Conservation (phyloP, 1,140 invertebrate genomes). For the Leptestheria dahalacensis region DNA sequence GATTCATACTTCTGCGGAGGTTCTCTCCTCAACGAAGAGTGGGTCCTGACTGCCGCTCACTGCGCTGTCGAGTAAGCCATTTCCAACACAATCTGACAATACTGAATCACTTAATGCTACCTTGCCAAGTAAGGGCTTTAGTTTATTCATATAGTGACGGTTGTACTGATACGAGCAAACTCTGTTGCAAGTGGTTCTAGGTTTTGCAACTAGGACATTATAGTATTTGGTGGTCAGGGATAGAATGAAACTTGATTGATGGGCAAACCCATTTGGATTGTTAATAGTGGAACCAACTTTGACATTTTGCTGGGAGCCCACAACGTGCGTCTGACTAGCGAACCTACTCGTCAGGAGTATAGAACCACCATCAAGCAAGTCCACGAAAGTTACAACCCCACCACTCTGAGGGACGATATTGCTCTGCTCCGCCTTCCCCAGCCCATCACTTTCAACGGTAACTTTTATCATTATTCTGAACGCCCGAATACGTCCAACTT, state of each 20-base stretch:
- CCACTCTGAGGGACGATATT: slow-evolving; percentile 35
- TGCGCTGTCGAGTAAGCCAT: slow-evolving; percentile 23
- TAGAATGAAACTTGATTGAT: background rate
- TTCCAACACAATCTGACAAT: too few relatives aligned
- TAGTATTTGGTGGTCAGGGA: too few relatives aligned
- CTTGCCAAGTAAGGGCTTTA: background rate
- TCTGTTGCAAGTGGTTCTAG: too few relatives aligned
- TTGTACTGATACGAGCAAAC: too few relatives aligned
- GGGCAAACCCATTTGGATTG: background rate
- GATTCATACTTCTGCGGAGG: slow-evolving; percentile 37
- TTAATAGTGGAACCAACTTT: background rate
- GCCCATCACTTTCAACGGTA: slow-evolving; percentile 1
- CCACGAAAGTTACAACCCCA: slow-evolving; percentile 32
- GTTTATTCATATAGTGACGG: background rate
- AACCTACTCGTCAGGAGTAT: slow-evolving; percentile 16
- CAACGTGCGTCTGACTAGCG: slow-evolving; percentile 1
- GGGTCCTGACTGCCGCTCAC: slow-evolving; percentile 39
- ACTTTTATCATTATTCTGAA: background rate
- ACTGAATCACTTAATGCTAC: too few relatives aligned
- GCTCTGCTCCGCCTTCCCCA: slow-evolving; percentile 34
- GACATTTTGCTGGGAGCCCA: slow-evolving; percentile 10
- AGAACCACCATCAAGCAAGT: slow-evolving; percentile 27
- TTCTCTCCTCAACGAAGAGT: slow-evolving; percentile 32
- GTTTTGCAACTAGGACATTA: too few relatives aligned
- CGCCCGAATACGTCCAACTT: too few relatives aligned